A percentile compares a stretch with the other conserved stretches of the same genome.
Evolutionary conservation across 2,113 vertebrate genomes (phyloP).

Genomic region (Petrocephalus microphthalmus): DNA sequence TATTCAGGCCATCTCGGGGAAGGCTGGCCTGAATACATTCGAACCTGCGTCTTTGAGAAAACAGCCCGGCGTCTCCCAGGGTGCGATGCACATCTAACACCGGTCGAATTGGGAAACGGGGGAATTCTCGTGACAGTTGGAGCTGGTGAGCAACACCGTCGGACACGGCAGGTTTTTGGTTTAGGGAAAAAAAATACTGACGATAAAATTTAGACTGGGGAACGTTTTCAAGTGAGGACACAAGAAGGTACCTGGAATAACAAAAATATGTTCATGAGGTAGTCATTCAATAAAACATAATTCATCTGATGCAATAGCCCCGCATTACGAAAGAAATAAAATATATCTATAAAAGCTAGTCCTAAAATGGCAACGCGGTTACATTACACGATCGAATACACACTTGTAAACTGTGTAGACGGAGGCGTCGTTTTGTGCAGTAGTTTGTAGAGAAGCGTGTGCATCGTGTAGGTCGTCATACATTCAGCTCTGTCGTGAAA

Average conservation of each 20-base stretch:
- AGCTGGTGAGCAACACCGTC: conserved; percentile 26
- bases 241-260: conserved; percentile 59
- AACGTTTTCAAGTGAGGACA: conserved; percentile 51
- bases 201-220: conserved; percentile 55
- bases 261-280: conserved; percentile 83
- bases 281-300: conserved; percentile 72
- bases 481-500: conserved; percentile 99
- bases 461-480: conserved; percentile 98
- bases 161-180: conserved; percentile 14
- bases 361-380: conserved; percentile 83
- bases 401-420: conserved; percentile 88
- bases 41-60: background rate
- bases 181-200: conserved; percentile 29
- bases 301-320: conserved; percentile 60
- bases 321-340: conserved; percentile 61
- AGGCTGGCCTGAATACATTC: background rate
- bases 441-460: conserved; percentile 83
- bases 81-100: background rate
- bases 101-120: background rate
- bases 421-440: conserved; percentile 81
- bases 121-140: conserved; percentile 37
- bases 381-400: conserved; percentile 87
- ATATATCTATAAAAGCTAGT: conserved; percentile 75
- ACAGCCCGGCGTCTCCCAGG: background rate
- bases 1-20: background rate